A percentile compares a stretch with the other conserved stretches of the same genome.
These are phyloP conservation scores for Chaenodraco wilsoni DNA, from an alignment of 2,797 vertebrate species.

Conservation along the genomic window DNA sequence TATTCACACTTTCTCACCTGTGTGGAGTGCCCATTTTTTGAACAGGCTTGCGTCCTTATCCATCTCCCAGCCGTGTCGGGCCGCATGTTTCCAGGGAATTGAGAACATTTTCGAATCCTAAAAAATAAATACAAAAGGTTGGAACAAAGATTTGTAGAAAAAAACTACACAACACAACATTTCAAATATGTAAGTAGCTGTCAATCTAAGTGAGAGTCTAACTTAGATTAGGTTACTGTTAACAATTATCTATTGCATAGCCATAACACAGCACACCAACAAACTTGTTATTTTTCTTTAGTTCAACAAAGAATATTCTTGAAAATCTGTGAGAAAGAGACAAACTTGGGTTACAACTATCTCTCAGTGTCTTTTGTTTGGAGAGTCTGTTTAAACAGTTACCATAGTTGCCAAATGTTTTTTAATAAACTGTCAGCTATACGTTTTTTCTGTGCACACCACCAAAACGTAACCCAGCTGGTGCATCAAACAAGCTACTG, in stretches of 20 bases:
- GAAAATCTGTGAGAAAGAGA: neutral
- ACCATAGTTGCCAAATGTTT: neutral
- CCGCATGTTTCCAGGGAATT: constrained; percentile 97
- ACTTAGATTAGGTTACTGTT: neutral
- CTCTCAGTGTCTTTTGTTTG: neutral
- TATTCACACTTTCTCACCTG: constrained; percentile 83
- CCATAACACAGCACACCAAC: neutral
- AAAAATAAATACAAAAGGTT: constrained; percentile 12
- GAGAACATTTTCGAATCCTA: constrained; percentile 92
- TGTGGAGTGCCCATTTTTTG: constrained; percentile 95
- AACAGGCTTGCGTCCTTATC: constrained; percentile 95
- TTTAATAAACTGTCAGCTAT: neutral
- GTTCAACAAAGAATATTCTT: neutral
- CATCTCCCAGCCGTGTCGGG: constrained; percentile 95
- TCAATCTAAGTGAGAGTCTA: neutral
- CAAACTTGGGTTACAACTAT: neutral
- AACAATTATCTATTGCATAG: neutral
- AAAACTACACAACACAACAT: neutral
- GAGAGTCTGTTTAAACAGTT: neutral
- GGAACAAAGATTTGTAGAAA: neutral
- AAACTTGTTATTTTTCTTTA: too few relatives aligned
- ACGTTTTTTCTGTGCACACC: neutral
- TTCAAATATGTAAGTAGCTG: neutral
- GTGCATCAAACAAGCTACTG: neutral
- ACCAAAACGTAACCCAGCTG: neutral